phyloP scores from a whole-genome alignment of 2,113 vertebrate species.

The Cyprinodon tularosa region DNA sequence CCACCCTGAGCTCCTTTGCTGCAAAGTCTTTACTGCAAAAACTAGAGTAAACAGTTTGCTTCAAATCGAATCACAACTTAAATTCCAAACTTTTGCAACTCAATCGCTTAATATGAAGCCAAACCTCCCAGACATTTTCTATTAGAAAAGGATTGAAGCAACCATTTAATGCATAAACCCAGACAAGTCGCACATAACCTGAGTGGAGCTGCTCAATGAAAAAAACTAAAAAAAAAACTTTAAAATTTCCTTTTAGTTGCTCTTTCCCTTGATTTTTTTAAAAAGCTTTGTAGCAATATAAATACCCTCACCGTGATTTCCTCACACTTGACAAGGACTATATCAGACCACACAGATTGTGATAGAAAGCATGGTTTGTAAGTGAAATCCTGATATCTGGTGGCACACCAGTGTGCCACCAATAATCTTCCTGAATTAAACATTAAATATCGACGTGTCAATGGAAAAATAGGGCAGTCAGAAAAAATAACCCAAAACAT shows the following conservation, averaged over 20 bases:
- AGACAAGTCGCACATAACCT: slow-evolving; percentile 4
- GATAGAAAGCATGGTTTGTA: background rate
- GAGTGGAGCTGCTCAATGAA: slow-evolving; percentile 24
- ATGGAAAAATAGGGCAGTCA: background rate
- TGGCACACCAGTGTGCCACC: background rate
- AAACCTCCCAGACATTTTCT: background rate
- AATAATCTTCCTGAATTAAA: background rate
- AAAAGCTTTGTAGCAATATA: background rate
- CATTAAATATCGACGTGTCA: background rate
- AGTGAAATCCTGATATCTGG: background rate
- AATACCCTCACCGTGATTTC: background rate
- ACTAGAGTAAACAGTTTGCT: background rate
- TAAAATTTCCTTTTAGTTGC: background rate
- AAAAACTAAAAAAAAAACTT: slow-evolving; percentile 10
- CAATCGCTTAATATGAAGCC: background rate
- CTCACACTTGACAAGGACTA: background rate
- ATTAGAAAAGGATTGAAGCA: background rate
- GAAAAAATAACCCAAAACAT: background rate
- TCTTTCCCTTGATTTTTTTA: background rate
- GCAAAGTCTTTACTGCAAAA: background rate
- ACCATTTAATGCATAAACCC: background rate
- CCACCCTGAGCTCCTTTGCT: slow-evolving; percentile 2
- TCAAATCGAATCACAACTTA: slow-evolving; percentile 9
- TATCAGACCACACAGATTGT: background rate
- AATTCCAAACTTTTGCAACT: background rate